phyloP scores from a whole-genome alignment of 2,888 invertebrate genomes.

The Drosophila parthenogenetica region DNA sequence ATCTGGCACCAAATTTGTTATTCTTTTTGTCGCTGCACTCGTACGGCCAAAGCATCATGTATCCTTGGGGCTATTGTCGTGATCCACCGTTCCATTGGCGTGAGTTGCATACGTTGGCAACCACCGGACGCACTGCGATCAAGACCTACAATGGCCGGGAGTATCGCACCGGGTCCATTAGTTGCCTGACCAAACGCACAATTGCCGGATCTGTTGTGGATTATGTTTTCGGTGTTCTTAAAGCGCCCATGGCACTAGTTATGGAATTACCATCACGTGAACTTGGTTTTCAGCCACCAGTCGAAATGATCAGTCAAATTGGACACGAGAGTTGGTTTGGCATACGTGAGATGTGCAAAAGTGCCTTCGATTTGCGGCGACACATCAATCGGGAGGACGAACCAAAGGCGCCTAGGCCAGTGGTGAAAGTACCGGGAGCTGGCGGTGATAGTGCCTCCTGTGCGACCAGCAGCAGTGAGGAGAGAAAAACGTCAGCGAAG shows the following conservation, averaged over 20 bases:
- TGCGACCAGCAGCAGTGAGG: not conserved
- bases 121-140: conserved; percentile 82
- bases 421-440: not conserved
- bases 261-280: conserved; percentile 83
- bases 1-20: conserved; percentile 76
- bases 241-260: conserved; percentile 83
- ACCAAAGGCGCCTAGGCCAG: conserved; percentile 38
- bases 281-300: conserved; percentile 83
- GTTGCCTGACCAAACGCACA: conserved; percentile 77
- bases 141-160: conserved; percentile 80
- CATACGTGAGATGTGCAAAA: conserved; percentile 84
- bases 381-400: conserved; percentile 59
- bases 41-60: conserved; percentile 84
- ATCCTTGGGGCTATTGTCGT: conserved; percentile 84
- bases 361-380: conserved; percentile 69
- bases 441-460: conserved; percentile 4
- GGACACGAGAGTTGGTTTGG: conserved; percentile 84
- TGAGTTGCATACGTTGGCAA: conserved; percentile 81
- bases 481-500: conserved; percentile 20
- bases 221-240: conserved; percentile 83
- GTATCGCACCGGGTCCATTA: conserved; percentile 84
- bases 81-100: conserved; percentile 75
- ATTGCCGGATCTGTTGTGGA: conserved; percentile 84
- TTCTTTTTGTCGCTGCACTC: conserved; percentile 84
- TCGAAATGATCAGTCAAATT: conserved; percentile 79